phyloP scores from a whole-genome alignment of 1,140 invertebrate genomes.

The Uloborus diversus region DNA sequence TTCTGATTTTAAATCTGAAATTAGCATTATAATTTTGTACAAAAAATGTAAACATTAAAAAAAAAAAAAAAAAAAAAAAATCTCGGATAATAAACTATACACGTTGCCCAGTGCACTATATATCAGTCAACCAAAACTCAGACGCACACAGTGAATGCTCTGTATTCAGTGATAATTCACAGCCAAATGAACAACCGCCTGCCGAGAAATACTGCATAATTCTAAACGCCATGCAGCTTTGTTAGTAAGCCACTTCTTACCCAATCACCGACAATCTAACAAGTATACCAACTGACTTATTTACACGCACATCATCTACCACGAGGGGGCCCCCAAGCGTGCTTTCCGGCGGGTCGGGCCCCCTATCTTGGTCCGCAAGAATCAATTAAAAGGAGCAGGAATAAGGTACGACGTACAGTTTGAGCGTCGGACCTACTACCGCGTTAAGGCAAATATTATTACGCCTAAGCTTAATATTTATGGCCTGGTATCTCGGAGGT shows the following conservation, averaged over 20 bases:
- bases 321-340: neutral
- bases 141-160: no score
- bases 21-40: no score
- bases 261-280: slow-evolving; percentile 8
- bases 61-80: neutral
- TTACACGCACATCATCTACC: slow-evolving; percentile 29
- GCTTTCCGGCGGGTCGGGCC: slow-evolving; percentile 40
- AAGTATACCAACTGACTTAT: slow-evolving; percentile 45
- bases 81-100: neutral
- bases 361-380: neutral
- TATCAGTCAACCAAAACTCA: neutral
- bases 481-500: slow-evolving; percentile 34
- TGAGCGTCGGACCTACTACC: slow-evolving; percentile 20
- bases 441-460: slow-evolving; percentile 37
- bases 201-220: no score
- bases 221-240: neutral
- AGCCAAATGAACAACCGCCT: no score
- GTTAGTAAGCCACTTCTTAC: slow-evolving; percentile 36
- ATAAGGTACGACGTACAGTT: neutral
- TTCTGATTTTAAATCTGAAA: no score
- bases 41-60: neutral
- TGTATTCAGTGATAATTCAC: no score
- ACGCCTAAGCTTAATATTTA: slow-evolving; percentile 48
- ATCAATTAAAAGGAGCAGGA: slow-evolving; percentile 36
- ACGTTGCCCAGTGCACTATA: neutral